These are phyloP conservation scores for Cygnus olor DNA, from an alignment of 2,797 vertebrate genomes.

Conservation along the genomic window DNA sequence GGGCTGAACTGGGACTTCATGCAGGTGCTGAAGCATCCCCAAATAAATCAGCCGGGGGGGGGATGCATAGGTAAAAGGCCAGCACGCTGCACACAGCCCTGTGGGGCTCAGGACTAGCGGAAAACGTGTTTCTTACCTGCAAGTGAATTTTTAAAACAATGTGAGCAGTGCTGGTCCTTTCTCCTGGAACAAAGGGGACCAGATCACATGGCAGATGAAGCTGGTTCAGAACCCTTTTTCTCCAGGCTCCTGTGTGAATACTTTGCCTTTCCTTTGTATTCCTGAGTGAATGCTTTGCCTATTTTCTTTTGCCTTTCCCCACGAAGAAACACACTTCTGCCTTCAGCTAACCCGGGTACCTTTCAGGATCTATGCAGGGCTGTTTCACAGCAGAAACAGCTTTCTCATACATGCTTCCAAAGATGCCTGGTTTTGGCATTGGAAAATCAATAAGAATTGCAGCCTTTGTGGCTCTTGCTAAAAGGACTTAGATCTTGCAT, in stretches of 20 bases:
- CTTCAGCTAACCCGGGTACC: fast-evolving
- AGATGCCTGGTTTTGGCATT: neutral
- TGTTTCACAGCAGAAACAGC: neutral
- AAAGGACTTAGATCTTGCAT: neutral
- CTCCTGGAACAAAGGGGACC: neutral
- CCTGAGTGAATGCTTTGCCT: no score
- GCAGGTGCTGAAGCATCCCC: neutral
- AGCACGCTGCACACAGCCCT: fast-evolving
- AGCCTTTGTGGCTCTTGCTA: neutral
- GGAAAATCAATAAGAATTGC: neutral
- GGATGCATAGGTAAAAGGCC: fast-evolving
- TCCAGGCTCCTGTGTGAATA: neutral
- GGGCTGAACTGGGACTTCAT: neutral
- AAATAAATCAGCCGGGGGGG: neutral
- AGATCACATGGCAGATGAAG: neutral
- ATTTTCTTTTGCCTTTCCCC: neutral
- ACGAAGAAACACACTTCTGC: neutral
- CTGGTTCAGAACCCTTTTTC: neutral
- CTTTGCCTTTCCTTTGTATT: no score
- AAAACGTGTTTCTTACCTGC: neutral
- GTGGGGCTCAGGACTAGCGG: fast-evolving
- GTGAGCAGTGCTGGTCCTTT: neutral
- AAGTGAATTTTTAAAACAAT: neutral
- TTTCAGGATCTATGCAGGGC: neutral
- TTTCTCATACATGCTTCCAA: no score